These are phyloP conservation scores for Sardinella longiceps DNA, from an alignment of 2,797 vertebrate species.

Conservation along the genomic window DNA sequence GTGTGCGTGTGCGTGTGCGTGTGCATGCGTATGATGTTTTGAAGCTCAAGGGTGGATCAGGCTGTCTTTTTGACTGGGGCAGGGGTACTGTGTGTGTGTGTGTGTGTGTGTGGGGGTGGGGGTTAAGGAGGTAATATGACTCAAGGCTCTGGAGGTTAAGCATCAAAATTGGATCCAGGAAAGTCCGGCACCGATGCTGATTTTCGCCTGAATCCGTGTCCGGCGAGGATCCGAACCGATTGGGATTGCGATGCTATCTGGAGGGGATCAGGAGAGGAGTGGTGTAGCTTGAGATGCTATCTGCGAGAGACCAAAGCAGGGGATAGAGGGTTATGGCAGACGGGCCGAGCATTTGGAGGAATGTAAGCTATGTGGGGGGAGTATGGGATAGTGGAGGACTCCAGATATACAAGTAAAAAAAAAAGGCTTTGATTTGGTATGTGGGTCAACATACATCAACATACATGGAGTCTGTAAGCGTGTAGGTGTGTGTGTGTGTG, in stretches of 20 bases:
- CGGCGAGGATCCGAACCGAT: too few relatives aligned
- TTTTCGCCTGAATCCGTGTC: too few relatives aligned
- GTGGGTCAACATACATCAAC: not conserved
- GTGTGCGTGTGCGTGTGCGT: not conserved
- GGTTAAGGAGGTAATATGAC: not conserved
- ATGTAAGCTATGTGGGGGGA: slow-evolving; percentile 79
- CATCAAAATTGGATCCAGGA: not conserved
- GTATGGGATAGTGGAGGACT: slow-evolving; percentile 69
- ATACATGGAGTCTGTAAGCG: not conserved
- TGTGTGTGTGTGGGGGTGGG: not conserved
- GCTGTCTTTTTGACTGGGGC: not conserved
- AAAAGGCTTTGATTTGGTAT: slow-evolving; percentile 1
- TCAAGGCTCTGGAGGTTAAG: not conserved
- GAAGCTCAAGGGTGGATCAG: not conserved
- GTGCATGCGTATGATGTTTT: too few relatives aligned
- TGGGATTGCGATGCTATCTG: not conserved
- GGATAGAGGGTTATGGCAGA: not conserved
- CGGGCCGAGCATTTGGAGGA: slow-evolving; percentile 62
- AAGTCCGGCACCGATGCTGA: too few relatives aligned
- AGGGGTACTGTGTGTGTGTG: not conserved
- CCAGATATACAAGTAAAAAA: slow-evolving; percentile 67
- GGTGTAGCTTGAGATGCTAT: not conserved
- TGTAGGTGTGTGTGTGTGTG: not conserved
- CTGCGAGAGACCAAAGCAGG: not conserved
- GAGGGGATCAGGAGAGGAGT: not conserved